phyloP scores from a whole-genome alignment of 1,140 invertebrate genomes.

The Aphelinus certus region DNA sequence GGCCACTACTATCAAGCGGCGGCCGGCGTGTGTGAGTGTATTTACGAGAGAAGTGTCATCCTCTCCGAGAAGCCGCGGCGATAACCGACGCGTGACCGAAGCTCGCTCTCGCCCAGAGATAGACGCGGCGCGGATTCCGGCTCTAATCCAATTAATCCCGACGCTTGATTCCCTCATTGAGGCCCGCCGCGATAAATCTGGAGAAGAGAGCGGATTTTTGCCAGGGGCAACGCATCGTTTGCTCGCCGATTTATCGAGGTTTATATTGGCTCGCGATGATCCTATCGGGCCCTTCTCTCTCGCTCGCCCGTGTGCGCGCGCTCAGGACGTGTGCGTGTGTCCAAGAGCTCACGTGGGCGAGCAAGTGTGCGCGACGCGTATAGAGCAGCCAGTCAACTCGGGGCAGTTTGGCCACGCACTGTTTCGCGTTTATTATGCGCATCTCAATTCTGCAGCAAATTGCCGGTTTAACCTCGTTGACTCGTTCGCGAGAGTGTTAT shows the following conservation, averaged over 20 bases:
- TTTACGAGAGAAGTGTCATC: conserved; percentile 20
- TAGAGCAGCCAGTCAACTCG: background rate
- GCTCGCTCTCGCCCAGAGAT: conserved; percentile 2
- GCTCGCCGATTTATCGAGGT: conserved; percentile 33
- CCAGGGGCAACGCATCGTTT: conserved; percentile 25
- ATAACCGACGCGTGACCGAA: conserved; percentile 33
- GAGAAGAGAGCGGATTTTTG: background rate
- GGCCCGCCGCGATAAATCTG: conserved; percentile 28
- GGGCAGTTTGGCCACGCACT: conserved; percentile 18
- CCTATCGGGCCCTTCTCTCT: background rate
- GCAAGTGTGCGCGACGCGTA: background rate
- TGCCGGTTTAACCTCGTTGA: conserved; percentile 39
- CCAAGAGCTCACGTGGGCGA: background rate
- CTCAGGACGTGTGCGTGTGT: background rate
- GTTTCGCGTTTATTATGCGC: conserved; percentile 39
- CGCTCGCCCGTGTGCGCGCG: background rate
- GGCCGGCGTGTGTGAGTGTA: background rate
- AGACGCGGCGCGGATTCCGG: background rate
- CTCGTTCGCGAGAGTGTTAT: conserved; percentile 16
- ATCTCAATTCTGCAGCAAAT: conserved; percentile 33
- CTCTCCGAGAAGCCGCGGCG: background rate
- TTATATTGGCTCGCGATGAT: conserved; percentile 23
- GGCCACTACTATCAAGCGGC: no score
- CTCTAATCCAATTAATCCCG: conserved; percentile 33
- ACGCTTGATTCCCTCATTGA: conserved; percentile 13